Evolutionary conservation across 2,113 vertebrate species (phyloP), one percentile per base, ranked within the genome.

Genomic region (Piaya cayana): DNA sequence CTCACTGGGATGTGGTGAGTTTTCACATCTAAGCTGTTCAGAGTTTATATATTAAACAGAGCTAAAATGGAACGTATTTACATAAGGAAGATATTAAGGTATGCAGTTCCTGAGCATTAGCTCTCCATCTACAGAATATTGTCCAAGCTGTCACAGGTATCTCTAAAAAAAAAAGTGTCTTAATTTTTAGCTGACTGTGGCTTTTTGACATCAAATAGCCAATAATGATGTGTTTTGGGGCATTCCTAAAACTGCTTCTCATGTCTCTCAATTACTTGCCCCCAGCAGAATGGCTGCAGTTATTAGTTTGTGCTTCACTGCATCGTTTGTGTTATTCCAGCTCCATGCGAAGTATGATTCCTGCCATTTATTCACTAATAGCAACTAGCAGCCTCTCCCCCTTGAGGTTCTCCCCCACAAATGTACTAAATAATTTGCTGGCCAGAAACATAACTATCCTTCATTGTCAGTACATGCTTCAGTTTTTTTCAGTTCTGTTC

Each of bases 131-230:
- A 47, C 52, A 45, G 64, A n/a, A 36, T 47, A 71, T 7, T 86
- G 75, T 82, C 64, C 62, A 37, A 42, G 74, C 45, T 89, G 36
- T 47, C 55, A 84, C 43, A 96, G 71, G 77, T 12, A 55, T 3
- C 34, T 87, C 87, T 74, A 85, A 90, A 86, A 67, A 86, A 67
- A 95, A 93, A 86, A 29, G 11, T 32, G 26, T 69, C 75, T 59
- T 32, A 42, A 55, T 72, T 80, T 90, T 77, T 42, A 71, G 79
- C 82, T 60, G 71, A 78, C 59, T 60, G 52, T 70, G 68, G 23
- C 71, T 95, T 95, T 95, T 92, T 92, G 95, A 90, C 92, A 75
- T 92, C 87, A 83, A 77, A 88, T 17, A 78, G 87, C 56, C 92
- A 90, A 83, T 82, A 94, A 93, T 83, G 67, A 93, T 68, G 76